Evolutionary conservation across 2,797 vertebrate genomes (phyloP), one percentile per base, ranked within the genome.

Genomic region (Acrossocheilus wenchowensis): DNA sequence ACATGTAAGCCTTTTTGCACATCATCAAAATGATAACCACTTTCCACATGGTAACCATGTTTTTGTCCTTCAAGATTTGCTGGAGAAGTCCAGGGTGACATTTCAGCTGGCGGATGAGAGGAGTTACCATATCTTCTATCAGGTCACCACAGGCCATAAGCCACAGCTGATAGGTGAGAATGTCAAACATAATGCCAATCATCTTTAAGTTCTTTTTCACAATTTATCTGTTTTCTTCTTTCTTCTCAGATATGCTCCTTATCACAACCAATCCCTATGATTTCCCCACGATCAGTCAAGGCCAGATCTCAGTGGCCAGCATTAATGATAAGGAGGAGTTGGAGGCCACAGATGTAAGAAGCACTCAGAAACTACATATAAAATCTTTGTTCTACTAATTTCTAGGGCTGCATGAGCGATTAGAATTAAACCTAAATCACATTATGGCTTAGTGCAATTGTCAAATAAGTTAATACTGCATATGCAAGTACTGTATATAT

Each of bases 121-220:
- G 54, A 96, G 95, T 87, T 97, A 97, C 75, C 96, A 96, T 91
- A 97, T 97, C 89, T 97, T 97, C 87, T 97, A 97, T 85, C 96
- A 97, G 89, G 88, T 97, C 90, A 90, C 93, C 84, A 96, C 96
- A 54, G 97, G 96, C 89, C 96, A 96, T 92, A 97, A 94, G 68
- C 96, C 96, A 0, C 96, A 97, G 10, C 92, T 97, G 30, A 96
- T 97, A 2, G 96, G 95, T 96, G 93, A 90, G 90, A 5, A 60
- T 7, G 23, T 26, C 23, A 41, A 21, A 60, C 17, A 34, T 72
- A 39, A 34, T 10, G 9, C 21, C 5, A 68, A 48, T 19, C 19
- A 73, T 57, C 30, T 39, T 45, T 12, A 74, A 41, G n/a, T 17
- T 34, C 9, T 12, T 26, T 39, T 9, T 50, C 50, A 39, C 62